Percentiles rank a stretch among this genome's conserved stretches.
Conservation (phyloP, 2,113 vertebrate species). For the Gymnorhina tibicen region DNA sequence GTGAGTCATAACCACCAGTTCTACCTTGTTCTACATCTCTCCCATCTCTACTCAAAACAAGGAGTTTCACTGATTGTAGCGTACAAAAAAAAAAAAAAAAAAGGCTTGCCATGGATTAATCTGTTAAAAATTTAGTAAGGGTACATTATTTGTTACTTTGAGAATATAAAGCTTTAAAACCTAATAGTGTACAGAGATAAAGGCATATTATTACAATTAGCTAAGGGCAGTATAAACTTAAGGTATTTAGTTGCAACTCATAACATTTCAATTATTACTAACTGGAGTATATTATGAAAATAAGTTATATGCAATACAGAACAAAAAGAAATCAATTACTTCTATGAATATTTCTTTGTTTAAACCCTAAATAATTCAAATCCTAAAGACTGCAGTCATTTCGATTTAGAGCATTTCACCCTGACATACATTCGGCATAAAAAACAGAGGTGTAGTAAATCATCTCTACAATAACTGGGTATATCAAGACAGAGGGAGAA, state of each 20-base stretch:
- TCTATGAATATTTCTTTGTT: neutral
- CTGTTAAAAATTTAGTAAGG: neutral
- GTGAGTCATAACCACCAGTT: neutral
- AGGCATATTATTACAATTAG: neutral
- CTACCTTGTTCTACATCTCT: neutral
- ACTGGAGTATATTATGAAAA: neutral
- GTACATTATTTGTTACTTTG: neutral
- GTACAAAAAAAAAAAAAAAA: neutral
- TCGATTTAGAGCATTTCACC: neutral
- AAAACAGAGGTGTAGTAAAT: neutral
- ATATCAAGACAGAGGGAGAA: neutral
- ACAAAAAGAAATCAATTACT: neutral
- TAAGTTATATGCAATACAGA: neutral
- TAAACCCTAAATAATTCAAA: constrained; percentile 11
- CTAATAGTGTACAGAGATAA: neutral
- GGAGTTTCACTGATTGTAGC: neutral
- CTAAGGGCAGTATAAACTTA: neutral
- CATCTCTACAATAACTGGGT: neutral
- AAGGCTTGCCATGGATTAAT: neutral
- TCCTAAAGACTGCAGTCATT: neutral
- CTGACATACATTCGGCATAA: neutral
- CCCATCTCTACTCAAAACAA: neutral
- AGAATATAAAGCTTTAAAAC: neutral
- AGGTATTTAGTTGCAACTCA: neutral
- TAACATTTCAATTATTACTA: constrained; percentile 12